Evolutionary conservation across 2,797 vertebrate species (phyloP), one percentile per base, ranked within the genome.

Genomic region (Melanotaenia trifasciata): DNA sequence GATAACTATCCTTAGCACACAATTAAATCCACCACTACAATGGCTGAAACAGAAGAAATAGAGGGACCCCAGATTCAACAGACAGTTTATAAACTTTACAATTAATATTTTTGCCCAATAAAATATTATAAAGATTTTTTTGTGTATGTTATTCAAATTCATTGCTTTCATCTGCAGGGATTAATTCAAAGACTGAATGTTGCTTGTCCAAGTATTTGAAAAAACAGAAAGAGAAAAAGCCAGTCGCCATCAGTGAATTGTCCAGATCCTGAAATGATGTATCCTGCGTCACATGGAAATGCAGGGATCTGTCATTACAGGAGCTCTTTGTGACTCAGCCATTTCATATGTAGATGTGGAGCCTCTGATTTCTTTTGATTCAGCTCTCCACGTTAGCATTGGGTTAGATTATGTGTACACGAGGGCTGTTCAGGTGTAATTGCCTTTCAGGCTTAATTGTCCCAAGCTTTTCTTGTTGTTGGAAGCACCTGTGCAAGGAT

Each of bases 401-500:
- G 85, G 74, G 74, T 79, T 72, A 79, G 74, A 63, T 81, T 61
- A 30, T n/a, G 70, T 62, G 72, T 83, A 73, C 90, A 86, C 5
- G 61, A 93, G 90, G 86, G 87, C 76, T 92, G 86, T 92, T 94
- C 90, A 89, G 90, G 79, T 84, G 83, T 94, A 94, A 95, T 94
- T 94, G 94, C 92, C 91, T 90, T 91, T 90, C 84, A 89, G 89
- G 81, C 61, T 83, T 93, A 94, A 95, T 94, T 94, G 92, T 87
- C 67, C 57, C 1, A 1, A 36, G 62, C 82, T 85, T 91, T 90
- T 93, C 87, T 91, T 88, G 89, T 89, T 89, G 88, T 84, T 84
- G 88, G 88, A 94, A 93, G 94, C 94, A 95, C 93, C 94, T 95
- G 94, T 85, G 90, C 36, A 6, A 4, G 82, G 93, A 94, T 95